Conservation (phyloP, 2,113 vertebrate genomes). For the Uria aalge region DNA sequence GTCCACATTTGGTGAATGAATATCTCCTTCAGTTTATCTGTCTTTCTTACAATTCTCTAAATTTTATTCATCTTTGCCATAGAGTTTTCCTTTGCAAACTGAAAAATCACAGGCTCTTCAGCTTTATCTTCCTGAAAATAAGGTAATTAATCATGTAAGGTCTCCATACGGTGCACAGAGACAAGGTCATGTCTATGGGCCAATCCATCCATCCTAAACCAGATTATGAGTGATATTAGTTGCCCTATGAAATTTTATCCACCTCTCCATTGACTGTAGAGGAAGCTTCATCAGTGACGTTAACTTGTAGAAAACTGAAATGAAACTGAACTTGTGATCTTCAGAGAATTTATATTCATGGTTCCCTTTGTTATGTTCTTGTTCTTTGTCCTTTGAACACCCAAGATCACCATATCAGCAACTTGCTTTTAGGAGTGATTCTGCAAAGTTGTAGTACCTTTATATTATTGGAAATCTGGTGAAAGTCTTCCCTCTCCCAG, state of each 20-base stretch:
- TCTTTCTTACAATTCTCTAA: background rate
- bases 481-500: background rate
- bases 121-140: background rate
- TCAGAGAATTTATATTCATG: background rate
- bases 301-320: background rate
- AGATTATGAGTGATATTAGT: background rate
- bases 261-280: background rate
- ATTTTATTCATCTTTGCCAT: background rate
- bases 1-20: background rate
- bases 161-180: background rate
- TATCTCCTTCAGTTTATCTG: background rate
- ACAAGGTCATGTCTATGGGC: background rate
- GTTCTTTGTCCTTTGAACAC: background rate
- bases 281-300: background rate
- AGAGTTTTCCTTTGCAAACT: background rate
- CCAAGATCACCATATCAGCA: too few relatives aligned
- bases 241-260: background rate
- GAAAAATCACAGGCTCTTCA: background rate
- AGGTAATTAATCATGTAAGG: background rate
- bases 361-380: background rate
- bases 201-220: background rate
- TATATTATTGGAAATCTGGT: background rate
- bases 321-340: background rate
- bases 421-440: background rate
- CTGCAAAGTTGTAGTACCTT: rapidly evolving